Evolutionary conservation across 2,888 invertebrate species (phyloP).

Genomic region (Odontocolon sp.): DNA sequence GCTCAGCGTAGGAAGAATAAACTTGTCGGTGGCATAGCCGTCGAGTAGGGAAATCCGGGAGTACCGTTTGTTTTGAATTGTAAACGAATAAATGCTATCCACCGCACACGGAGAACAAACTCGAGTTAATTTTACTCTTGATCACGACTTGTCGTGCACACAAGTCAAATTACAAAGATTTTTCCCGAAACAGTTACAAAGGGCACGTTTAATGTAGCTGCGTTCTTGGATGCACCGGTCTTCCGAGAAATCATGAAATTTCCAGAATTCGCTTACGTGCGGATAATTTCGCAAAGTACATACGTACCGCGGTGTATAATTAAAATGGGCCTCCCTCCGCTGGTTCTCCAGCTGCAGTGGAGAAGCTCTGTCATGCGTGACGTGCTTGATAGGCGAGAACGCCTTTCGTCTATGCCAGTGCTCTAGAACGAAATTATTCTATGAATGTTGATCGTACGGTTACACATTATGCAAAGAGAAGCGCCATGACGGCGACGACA

Average conservation of each 20-base stretch:
- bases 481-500: slow-evolving; percentile 30
- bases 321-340: not conserved
- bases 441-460: slow-evolving; percentile 76
- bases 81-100: not conserved
- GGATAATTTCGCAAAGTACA: slow-evolving; percentile 10
- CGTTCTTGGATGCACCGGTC: too few species aligned
- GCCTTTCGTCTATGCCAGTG: slow-evolving; percentile 50
- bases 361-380: slow-evolving; percentile 72
- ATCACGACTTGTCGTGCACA: too few species aligned
- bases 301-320: not conserved
- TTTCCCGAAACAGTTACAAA: too few species aligned
- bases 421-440: slow-evolving; percentile 76
- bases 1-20: slow-evolving; percentile 5
- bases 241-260: too few species aligned
- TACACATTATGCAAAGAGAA: slow-evolving; percentile 72
- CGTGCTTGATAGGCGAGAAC: slow-evolving; percentile 68
- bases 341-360: slow-evolving; percentile 6
- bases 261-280: not conserved
- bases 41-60: not conserved
- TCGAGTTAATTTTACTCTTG: not conserved
- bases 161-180: too few species aligned
- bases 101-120: not conserved
- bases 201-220: too few species aligned
- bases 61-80: not conserved
- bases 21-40: not conserved